Base-by-base conservation (phyloP, 2,888 invertebrate species). In the Dryadula phaetusa region DNA sequence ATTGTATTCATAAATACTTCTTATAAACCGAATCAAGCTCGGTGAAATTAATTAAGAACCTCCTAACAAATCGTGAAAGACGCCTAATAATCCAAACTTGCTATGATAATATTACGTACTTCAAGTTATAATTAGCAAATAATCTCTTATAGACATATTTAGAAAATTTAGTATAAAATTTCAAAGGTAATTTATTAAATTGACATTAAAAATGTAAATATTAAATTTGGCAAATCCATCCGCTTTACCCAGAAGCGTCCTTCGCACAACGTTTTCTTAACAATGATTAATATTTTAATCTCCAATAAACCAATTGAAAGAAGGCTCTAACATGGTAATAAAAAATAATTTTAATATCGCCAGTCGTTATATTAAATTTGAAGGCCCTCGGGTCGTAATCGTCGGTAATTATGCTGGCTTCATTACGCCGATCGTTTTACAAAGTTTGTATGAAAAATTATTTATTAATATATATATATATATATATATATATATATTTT, bases 341-440 rank as follows among this genome's bases (percentile, higher is more conserved):
- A 65, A 60, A 65, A 52, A 58, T 65, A 58, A 65, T 60, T 65
- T 64, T 49, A 65, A 65, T 60, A 65, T 65, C 46, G 34, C 49
- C 42, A 49, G 46, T 49, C 47, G 58, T 40, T 10, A 58, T 64
- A 64, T 49, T 42, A 58, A 42, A 58, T 58, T 52, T 49, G 64
- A n/a, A 25, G 64, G 62, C 37, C 16, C 54, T 40, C 37, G 64
- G 47, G 46, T 64, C 64, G 56, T 64, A 64, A 49, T 64, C 56
- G 64, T 25, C 28, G 47, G 64, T 64, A 64, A 52, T 64, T 58
- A 32, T 49, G 49, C 58, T 18, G 47, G 47, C 58, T 56, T 56
- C 58, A 58, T 58, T 58, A 37, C 47, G 14, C 8, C 58, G 28
- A 58, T 37, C 47, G 22, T 37, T 62, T 22, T 34, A 62, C n/a